Base-by-base conservation (phyloP, 2,797 vertebrate species). In the Muscicapa striata region DNA sequence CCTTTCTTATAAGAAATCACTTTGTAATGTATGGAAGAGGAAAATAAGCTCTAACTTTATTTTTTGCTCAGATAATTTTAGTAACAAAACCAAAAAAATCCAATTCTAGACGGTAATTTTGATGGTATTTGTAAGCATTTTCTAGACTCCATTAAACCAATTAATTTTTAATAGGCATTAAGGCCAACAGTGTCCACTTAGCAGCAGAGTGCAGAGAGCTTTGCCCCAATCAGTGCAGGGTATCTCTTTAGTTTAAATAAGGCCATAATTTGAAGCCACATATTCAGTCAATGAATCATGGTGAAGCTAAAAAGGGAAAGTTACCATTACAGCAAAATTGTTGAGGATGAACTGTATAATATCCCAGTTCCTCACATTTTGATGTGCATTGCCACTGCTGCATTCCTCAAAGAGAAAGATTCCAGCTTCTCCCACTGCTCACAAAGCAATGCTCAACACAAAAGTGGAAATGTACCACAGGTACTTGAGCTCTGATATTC, bases 241-340 rank as follows among this genome's bases (percentile, higher is more conserved):
- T 59, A 89, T 93, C 75, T 27, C 59, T 95, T 97, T 96, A 69
- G 92, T 97, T 97, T 97, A 97, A 94, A 92, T 94, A 97, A 98
- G 97, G 97, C 97, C 95, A 96, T 97, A 97, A 98, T 97, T 97
- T 96, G 94, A 95, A 97, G 96, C 14, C 94, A 93, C 96, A 97
- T 97, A 95, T 97, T 97, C 98, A 87, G 96, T 34, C 79, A 95
- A 61, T 98, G 97, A 98, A 97, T 98, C 97, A 98, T 34, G 84
- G 96, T 2, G 5, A 52, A 91, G 92, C 95, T 97, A 95, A 97
- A 97, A 97, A 93, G 87, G 93, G 96, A 97, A 95, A 94, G 85
- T 95, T 87, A 93, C 52, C 64, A 94, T 97, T 96, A 93, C 67
- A 73, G 86, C 69, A 82, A 87, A 95, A 90, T 32, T 73, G 27